A percentile compares a stretch with the other conserved stretches of the same genome.
Conservation (phyloP, 92 coral and sea anemone species). For the Epizoanthus rinbou region DNA sequence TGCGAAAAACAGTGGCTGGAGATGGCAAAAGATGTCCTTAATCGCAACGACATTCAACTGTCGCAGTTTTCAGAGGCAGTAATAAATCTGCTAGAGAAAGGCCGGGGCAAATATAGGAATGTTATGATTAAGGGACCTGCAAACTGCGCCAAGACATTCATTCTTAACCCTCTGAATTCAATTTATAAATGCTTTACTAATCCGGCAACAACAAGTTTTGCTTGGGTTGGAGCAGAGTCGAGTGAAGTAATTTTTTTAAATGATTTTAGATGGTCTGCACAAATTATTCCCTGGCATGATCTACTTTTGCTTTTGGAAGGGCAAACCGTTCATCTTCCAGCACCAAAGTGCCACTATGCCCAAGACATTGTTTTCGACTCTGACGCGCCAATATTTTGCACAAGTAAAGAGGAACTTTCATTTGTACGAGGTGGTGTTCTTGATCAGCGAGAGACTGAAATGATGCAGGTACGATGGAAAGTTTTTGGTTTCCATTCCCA, state of each 20-base stretch:
- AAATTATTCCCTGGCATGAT: constrained; percentile 36
- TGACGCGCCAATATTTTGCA: constrained; percentile 22
- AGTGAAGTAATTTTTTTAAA: constrained; percentile 37
- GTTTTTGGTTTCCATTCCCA: constrained; percentile 20
- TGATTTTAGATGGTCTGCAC: constrained; percentile 43
- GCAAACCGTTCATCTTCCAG: constrained; percentile 6
- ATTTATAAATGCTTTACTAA: constrained; percentile 42
- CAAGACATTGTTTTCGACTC: constrained; percentile 18
- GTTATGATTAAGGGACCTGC: constrained; percentile 45
- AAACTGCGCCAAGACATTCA: constrained; percentile 29
- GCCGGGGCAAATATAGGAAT: constrained; percentile 41
- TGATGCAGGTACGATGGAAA: constrained; percentile 30
- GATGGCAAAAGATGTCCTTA: constrained; percentile 46
- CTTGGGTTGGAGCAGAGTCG: constrained; percentile 45
- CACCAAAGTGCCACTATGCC: not conserved
- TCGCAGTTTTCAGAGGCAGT: constrained; percentile 36
- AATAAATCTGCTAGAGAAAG: constrained; percentile 35
- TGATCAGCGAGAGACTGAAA: constrained; percentile 34
- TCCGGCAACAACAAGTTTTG: constrained; percentile 52
- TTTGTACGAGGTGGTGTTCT: constrained; percentile 27
- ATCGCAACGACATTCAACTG: constrained; percentile 13
- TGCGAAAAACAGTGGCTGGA: constrained; percentile 46
- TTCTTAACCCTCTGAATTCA: constrained; percentile 37
- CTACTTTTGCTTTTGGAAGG: constrained; percentile 23
- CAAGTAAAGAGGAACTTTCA: not conserved